Percentiles rank a stretch among this genome's conserved stretches.
These are phyloP conservation scores for Coremacera marginata DNA, from an alignment of 2,888 invertebrate genomes.

Conservation along the genomic window DNA sequence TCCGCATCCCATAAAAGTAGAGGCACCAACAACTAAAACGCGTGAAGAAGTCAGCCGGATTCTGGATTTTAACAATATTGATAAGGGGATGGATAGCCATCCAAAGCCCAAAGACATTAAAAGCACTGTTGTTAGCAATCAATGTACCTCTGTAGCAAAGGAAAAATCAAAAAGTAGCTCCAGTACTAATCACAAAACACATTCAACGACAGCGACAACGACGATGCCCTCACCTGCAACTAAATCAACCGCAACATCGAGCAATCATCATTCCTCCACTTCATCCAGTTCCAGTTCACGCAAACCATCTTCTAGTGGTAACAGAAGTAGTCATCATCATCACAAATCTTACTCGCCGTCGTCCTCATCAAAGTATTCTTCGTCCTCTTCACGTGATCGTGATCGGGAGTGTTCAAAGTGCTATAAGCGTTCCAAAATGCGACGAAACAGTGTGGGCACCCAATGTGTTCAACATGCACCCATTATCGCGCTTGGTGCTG, in stretches of 20 bases:
- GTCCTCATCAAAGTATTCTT: constrained; percentile 47
- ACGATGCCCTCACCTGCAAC: constrained; percentile 59
- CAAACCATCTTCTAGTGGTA: constrained; percentile 33
- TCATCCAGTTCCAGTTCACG: constrained; percentile 33
- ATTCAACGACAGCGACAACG: constrained; percentile 39
- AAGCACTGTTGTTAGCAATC: neutral
- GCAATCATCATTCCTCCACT: constrained; percentile 47
- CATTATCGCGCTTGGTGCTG: constrained; percentile 44
- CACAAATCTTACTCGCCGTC: constrained; percentile 45
- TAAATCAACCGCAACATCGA: constrained; percentile 47
- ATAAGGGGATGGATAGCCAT: constrained; percentile 27
- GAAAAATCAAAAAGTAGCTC: constrained; percentile 44
- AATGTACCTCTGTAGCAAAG: constrained; percentile 27
- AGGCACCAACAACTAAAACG: constrained; percentile 51
- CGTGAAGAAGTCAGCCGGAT: constrained; percentile 66
- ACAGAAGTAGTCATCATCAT: constrained; percentile 52
- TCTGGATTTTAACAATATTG: constrained; percentile 58
- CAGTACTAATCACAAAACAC: neutral
- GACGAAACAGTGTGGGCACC: constrained; percentile 79
- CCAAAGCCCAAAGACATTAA: constrained; percentile 34
- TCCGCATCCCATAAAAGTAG: constrained; percentile 40
- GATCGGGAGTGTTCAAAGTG: constrained; percentile 74
- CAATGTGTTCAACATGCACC: constrained; percentile 72
- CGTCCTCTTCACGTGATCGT: constrained; percentile 58
- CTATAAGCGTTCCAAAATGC: constrained; percentile 78